A percentile compares a stretch with the other conserved stretches of the same genome.
These are phyloP conservation scores for Pachypanchax playfairii DNA, from an alignment of 2,113 vertebrate genomes.

Conservation along the genomic window DNA sequence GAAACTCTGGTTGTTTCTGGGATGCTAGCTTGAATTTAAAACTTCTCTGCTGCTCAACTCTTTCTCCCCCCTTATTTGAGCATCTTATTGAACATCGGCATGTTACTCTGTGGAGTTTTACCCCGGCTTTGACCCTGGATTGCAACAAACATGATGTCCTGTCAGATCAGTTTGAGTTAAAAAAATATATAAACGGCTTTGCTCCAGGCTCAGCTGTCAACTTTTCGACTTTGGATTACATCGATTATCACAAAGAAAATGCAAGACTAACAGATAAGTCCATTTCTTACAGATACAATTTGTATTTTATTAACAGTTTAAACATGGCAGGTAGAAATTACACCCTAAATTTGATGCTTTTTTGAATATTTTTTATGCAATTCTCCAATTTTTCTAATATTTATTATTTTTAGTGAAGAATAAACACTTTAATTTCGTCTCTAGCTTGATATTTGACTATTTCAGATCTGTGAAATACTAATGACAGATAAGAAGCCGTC, in stretches of 20 bases:
- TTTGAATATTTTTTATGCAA: background rate
- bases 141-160: constrained; percentile 3
- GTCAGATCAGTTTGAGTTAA: constrained; percentile 9
- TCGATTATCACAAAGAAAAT: background rate
- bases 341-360: background rate
- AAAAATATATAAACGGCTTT: background rate
- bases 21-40: background rate
- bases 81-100: background rate
- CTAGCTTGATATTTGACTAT: background rate
- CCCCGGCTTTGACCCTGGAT: background rate
- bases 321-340: background rate
- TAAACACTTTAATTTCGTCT: background rate
- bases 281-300: background rate
- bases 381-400: too few relatives aligned
- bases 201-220: constrained; percentile 6
- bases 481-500: constrained; percentile 11
- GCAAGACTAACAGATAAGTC: background rate
- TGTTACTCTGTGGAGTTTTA: background rate
- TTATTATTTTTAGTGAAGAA: background rate
- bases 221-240: background rate
- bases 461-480: constrained; percentile 12
- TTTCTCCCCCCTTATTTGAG: background rate
- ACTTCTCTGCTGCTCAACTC: background rate
- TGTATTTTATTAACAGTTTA: too few relatives aligned
- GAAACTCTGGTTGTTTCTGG: background rate